Evolutionary conservation across 2,113 vertebrate genomes (phyloP), one percentile per base, ranked within the genome.

Genomic region (Buteo buteo): DNA sequence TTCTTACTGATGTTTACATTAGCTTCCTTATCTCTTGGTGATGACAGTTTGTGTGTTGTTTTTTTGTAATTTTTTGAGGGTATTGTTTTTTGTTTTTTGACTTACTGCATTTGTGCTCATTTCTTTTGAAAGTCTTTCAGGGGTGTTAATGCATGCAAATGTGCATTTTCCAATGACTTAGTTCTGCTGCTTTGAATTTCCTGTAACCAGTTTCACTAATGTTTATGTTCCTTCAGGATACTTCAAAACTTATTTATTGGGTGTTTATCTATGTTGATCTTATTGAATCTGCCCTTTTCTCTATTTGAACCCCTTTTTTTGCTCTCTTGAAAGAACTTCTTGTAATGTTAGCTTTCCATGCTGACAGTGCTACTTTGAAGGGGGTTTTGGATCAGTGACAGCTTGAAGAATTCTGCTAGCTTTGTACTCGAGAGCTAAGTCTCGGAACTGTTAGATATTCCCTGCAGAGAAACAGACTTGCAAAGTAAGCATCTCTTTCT

Each of bases 401-500:
- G 79, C 90, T 89, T 90, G 85, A 95, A 83, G 83, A 89, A 92
- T 87, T 96, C 93, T 94, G 61, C 73, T 96, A 89, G 93, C 94
- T 96, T 93, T 97, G 93, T 96, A 79, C 91, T 96, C 8, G 1
- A 74, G 86, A 90, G 81, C 89, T 91, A 36, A 89, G 82, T 74
- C 86, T 96, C 45, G 1, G 86, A 80, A 94, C 74, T 85, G 70
- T 90, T 95, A 96, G 95, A 91, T 93, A 82, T 91, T 94, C 94
- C 94, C 94, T 88, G 89, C 86, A 94, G 96, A 96, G 96, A 94
- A 82, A 67, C 80, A 95, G 89, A 94, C 84, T 97, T 96, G 94
- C 95, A 93, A 94, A 96, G 96, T 95, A 97, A 97, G 94, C 95
- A 95, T 87, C 86, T 95, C 91, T 55, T 79, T 61, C 89, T 92